Base-by-base conservation (phyloP, 2,797 vertebrate species). In the Mustela erminea region DNA sequence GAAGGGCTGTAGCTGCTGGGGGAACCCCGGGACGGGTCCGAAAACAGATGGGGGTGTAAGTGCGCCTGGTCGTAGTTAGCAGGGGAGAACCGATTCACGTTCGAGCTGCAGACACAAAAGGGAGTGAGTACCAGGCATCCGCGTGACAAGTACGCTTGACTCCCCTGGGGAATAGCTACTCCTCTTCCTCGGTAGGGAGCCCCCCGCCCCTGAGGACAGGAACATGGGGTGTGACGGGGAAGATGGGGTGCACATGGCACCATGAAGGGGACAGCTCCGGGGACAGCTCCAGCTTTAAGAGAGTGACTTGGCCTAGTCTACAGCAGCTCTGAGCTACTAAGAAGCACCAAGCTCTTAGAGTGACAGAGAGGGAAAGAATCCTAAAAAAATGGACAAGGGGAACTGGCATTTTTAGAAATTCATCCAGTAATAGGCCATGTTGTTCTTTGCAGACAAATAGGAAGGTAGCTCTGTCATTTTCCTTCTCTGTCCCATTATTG, bases 21-120 rank as follows among this genome's bases (percentile, higher is more conserved):
- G 98, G 98, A 87, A 75, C 95, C 98, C 41, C 98, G 98, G 60
- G 98, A 98, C 99, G 93, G 99, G 98, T 98, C 99, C 7, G 98
- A 98, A 98, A 99, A 99, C 97, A 99, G 99, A 98, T 99, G 99
- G 96, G 99, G 99, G 97, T 99, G 99, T 98, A 99, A 99, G 98
- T 99, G 99, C 97, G 99, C 98, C 98, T 99, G 99, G 96, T 99
- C 99, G 27, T 99, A 99, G 82, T 99, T 99, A 83, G 99, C 94
- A 17, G 99, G 98, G 96, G 99, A 99, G 98, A 99, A 99, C 97
- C 99, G 99, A 98, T 97, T 99, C 94, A 99, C 98, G 95, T 99
- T 99, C 98, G 99, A 99, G 95, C 99, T 99, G 98, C 72, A 81
- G 77, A 98, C 85, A 98, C 81, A 98, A 96, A 97, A 94, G 38